These are phyloP conservation scores for Cenopis cana DNA, from an alignment of 2,888 invertebrate genomes.

Conservation along the genomic window DNA sequence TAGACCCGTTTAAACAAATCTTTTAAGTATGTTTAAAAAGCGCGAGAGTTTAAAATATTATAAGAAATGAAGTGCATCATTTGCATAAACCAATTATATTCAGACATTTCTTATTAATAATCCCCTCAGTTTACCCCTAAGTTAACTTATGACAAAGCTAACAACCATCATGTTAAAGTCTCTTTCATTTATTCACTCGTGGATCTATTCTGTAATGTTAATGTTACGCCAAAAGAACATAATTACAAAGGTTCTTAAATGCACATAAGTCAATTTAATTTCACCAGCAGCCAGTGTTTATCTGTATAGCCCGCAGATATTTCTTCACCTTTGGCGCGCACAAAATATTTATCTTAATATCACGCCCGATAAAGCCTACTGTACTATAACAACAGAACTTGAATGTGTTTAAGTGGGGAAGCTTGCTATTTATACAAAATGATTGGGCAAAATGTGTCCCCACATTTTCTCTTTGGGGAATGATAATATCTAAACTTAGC, in stretches of 20 bases:
- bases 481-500: constrained; percentile 17
- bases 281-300: not conserved
- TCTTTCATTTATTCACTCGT: constrained; percentile 4
- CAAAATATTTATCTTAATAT: constrained; percentile 65
- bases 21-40: too few species aligned
- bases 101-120: not conserved
- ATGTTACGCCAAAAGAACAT: not conserved
- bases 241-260: not conserved
- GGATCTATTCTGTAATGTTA: not conserved
- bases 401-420: constrained; percentile 62
- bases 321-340: constrained; percentile 50
- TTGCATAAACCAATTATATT: constrained; percentile 1
- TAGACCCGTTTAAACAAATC: too few species aligned
- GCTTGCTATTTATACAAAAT: constrained; percentile 69
- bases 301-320: constrained; percentile 21
- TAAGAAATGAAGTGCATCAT: too few species aligned
- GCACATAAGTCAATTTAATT: not conserved
- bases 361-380: constrained; percentile 72
- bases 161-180: constrained; percentile 2
- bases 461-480: constrained; percentile 53
- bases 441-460: constrained; percentile 63
- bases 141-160: constrained; percentile 5
- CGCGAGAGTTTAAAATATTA: too few species aligned
- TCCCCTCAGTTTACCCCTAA: not conserved
- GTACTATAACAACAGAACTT: constrained; percentile 54